These are phyloP conservation scores for Tetramorium simillimum DNA, from an alignment of 1,140 invertebrate species.

Conservation along the genomic window DNA sequence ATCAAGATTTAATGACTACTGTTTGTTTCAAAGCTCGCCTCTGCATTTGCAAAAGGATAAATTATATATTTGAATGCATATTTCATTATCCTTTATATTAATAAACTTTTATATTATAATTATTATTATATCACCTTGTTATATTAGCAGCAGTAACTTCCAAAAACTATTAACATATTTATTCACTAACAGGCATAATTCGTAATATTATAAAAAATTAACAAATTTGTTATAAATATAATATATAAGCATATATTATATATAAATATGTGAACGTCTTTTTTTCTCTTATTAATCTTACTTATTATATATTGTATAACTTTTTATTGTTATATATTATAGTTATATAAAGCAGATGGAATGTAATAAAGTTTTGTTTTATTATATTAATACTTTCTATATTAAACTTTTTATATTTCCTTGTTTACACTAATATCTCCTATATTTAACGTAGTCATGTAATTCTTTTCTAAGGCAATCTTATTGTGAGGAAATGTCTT, in stretches of 20 bases:
- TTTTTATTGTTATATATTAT: neutral
- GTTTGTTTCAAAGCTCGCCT: neutral
- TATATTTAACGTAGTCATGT: neutral
- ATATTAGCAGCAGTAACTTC: neutral
- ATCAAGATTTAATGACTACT: neutral
- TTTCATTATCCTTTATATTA: neutral
- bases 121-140: neutral
- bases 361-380: conserved; percentile 1
- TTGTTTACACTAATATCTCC: neutral
- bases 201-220: neutral
- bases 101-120: neutral
- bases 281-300: neutral
- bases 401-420: neutral
- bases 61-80: neutral
- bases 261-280: neutral
- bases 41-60: neutral
- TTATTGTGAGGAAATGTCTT: neutral
- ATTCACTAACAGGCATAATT: neutral
- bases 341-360: neutral
- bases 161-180: neutral
- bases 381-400: conserved; percentile 14
- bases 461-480: neutral
- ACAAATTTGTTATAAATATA: conserved; percentile 1
- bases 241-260: neutral
- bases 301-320: neutral